phyloP scores from a whole-genome alignment of 2,888 invertebrate genomes.

The Nomada goodeniana region DNA sequence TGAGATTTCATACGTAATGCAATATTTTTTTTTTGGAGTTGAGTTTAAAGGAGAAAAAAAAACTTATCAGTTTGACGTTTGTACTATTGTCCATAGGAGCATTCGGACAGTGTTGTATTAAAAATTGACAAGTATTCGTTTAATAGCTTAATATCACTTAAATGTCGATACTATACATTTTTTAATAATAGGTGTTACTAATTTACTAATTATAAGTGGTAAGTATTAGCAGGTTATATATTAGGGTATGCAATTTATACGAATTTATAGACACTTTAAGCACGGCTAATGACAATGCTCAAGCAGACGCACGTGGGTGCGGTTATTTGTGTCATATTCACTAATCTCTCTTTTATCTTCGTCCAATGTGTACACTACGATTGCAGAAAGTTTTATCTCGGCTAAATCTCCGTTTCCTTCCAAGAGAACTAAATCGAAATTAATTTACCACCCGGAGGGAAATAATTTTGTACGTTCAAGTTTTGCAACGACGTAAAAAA shows the following conservation, averaged over 20 bases:
- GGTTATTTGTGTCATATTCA: constrained; percentile 23
- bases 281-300: constrained; percentile 21
- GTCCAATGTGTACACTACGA: constrained; percentile 4
- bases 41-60: no score
- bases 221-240: no score
- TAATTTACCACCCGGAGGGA: not conserved
- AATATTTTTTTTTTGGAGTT: no score
- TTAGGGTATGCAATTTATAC: constrained; percentile 16
- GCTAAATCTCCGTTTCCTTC: not conserved
- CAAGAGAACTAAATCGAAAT: not conserved
- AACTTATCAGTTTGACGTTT: no score
- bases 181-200: not conserved
- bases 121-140: no score
- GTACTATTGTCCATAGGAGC: no score
- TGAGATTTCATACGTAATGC: no score
- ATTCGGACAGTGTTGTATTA: no score
- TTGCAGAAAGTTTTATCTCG: not conserved
- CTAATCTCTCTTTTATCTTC: constrained; percentile 20
- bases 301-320: constrained; percentile 17
- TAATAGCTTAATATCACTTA: not conserved
- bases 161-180: not conserved
- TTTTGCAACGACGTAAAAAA: not conserved
- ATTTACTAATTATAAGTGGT: no score
- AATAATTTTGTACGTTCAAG: not conserved
- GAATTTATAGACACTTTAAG: constrained; percentile 13